These are phyloP conservation scores for Gymnothorax reevesii DNA, from an alignment of 2,797 vertebrate genomes.

Conservation along the genomic window DNA sequence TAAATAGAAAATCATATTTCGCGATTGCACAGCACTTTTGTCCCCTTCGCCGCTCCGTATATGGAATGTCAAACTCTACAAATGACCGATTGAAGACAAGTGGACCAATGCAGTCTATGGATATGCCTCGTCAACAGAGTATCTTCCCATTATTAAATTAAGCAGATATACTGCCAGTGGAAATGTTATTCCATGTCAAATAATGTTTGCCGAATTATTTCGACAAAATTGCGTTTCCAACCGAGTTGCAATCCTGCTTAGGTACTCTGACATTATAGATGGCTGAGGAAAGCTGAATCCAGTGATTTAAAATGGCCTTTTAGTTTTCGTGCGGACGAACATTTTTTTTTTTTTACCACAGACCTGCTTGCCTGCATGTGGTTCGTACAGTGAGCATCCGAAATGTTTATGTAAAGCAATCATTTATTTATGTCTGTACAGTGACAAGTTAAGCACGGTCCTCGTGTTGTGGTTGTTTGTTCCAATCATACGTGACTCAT, in stretches of 20 bases:
- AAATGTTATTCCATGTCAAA: background rate
- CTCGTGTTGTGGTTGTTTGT: no score
- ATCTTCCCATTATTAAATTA: background rate
- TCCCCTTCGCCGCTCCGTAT: background rate
- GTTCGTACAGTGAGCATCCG: background rate
- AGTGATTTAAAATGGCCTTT: background rate
- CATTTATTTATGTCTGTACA: background rate
- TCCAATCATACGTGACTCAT: no score
- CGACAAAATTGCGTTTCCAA: background rate
- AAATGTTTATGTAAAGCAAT: background rate
- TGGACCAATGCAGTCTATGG: no score
- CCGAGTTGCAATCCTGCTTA: background rate
- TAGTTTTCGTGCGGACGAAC: background rate
- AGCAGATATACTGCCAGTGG: background rate
- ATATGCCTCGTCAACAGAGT: background rate
- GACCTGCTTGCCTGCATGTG: background rate
- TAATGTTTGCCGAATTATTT: background rate
- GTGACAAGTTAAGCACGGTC: background rate
- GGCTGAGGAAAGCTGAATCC: background rate
- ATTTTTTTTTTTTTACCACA: background rate
- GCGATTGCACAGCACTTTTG: background rate
- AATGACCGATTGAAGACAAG: no score
- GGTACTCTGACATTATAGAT: background rate
- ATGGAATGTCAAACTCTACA: background rate
- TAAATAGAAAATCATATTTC: background rate